A percentile compares a stretch with the other conserved stretches of the same genome.
Evolutionary conservation across 2,113 vertebrate genomes (phyloP).

Genomic region (Naja naja): DNA sequence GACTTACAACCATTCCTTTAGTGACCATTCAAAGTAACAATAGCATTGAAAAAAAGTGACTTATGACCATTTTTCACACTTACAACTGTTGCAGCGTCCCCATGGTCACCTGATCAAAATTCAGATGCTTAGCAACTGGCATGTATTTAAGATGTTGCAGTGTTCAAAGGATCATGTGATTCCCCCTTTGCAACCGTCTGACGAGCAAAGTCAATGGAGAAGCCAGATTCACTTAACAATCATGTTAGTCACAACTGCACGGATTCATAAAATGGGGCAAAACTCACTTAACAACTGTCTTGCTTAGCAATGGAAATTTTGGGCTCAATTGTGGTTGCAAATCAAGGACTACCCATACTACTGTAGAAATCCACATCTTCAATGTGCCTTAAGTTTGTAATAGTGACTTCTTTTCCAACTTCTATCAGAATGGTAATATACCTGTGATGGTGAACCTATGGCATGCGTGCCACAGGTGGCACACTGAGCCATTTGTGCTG

Average conservation of each 20-base stretch:
- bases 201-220: too few relatives aligned
- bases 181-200: too few relatives aligned
- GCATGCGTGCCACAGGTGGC: too few relatives aligned
- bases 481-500: too few relatives aligned
- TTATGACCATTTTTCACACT: neutral
- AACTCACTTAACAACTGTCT: too few relatives aligned
- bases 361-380: neutral
- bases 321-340: too few relatives aligned
- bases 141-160: neutral
- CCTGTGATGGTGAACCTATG: too few relatives aligned
- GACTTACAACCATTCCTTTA: neutral
- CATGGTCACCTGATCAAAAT: neutral
- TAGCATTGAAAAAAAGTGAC: neutral
- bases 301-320: too few relatives aligned
- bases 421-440: neutral
- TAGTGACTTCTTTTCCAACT: neutral
- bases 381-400: neutral
- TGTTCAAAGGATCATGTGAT: too few relatives aligned
- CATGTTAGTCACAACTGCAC: too few relatives aligned
- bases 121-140: neutral
- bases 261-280: too few relatives aligned
- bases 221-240: too few relatives aligned
- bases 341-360: neutral
- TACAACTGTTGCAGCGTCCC: neutral
- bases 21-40: neutral